phyloP scores from a whole-genome alignment of 2,797 vertebrate genomes.

The Serranus cabrilla region DNA sequence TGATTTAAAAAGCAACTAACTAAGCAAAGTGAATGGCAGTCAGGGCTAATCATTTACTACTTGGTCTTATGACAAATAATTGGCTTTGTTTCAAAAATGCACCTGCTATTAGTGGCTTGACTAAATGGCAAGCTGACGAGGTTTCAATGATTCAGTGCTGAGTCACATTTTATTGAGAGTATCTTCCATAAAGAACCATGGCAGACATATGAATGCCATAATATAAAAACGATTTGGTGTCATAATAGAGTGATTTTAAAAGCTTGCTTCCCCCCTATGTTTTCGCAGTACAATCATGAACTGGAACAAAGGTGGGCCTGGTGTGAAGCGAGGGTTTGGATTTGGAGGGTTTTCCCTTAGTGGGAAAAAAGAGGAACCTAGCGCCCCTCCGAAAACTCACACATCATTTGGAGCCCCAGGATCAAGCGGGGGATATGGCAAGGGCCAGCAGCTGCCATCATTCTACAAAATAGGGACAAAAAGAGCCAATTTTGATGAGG shows the following conservation, averaged over 20 bases:
- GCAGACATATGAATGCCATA: neutral
- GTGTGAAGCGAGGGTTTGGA: slow-evolving; percentile 96
- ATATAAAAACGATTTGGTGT: neutral
- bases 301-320: slow-evolving; percentile 97
- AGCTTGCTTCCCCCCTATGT: neutral
- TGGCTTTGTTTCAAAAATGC: neutral
- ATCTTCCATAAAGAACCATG: neutral
- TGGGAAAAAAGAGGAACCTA: slow-evolving; percentile 94
- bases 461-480: slow-evolving; percentile 99
- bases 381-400: slow-evolving; percentile 87
- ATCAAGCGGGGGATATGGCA: slow-evolving; percentile 88
- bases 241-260: neutral
- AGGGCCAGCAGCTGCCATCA: slow-evolving; percentile 94
- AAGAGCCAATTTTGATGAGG: slow-evolving; percentile 97
- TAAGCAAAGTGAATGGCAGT: neutral
- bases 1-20: neutral
- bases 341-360: slow-evolving; percentile 96
- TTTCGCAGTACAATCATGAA: slow-evolving; percentile 88
- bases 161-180: neutral
- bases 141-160: neutral
- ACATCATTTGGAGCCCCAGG: slow-evolving; percentile 89
- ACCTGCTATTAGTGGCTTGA: neutral
- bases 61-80: neutral
- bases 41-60: neutral
- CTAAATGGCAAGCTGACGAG: neutral